These are phyloP conservation scores for Theretra japonica DNA, from an alignment of 2,888 invertebrate genomes.

Conservation along the genomic window DNA sequence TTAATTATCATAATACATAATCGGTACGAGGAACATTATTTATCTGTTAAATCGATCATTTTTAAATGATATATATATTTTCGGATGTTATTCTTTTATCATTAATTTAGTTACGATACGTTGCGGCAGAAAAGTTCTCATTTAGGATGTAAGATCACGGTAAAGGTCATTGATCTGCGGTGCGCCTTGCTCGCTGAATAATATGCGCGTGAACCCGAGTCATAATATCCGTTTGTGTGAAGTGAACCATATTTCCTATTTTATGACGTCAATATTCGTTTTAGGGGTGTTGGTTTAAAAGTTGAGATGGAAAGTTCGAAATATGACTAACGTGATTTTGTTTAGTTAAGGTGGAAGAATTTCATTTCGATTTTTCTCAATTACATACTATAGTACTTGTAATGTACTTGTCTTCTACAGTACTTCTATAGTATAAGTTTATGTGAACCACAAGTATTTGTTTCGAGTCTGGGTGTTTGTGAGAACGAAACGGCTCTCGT, in stretches of 20 bases:
- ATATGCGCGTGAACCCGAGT: background rate
- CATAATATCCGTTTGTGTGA: slow-evolving; percentile 11
- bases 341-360: no score
- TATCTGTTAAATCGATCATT: background rate
- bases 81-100: background rate
- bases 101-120: no score
- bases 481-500: no score
- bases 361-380: no score
- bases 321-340: no score
- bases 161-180: slow-evolving; percentile 13
- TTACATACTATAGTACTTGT: no score
- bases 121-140: slow-evolving; percentile 8
- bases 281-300: background rate
- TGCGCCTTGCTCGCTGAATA: background rate
- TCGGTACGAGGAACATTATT: background rate
- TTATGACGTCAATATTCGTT: background rate
- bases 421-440: no score
- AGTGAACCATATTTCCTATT: background rate
- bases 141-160: slow-evolving; percentile 9
- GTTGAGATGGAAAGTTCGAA: no score
- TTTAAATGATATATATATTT: background rate
- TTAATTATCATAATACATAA: no score
- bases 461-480: no score
- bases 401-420: no score
- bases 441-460: no score